Evolutionary conservation across 2,888 invertebrate genomes (phyloP), one percentile per base, ranked within the genome.

Genomic region (Xylophagus ater): DNA sequence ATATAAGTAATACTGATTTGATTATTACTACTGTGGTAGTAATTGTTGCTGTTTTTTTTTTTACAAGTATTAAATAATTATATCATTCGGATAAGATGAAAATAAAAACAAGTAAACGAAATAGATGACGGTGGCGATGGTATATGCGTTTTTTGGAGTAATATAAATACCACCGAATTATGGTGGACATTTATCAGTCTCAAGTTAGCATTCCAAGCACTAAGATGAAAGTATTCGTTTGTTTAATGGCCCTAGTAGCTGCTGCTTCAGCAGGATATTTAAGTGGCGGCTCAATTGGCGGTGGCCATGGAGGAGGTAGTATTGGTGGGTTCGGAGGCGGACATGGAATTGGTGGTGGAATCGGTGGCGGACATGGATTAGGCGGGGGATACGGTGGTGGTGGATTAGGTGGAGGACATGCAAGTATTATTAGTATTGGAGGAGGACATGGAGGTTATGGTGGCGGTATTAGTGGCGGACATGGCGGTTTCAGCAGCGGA

Each of bases 181-280:
- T n/a, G n/a, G n/a, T n/a, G n/a, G n/a, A n/a, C n/a, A n/a, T n/a
- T n/a, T n/a, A n/a, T n/a, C n/a, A n/a, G n/a, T n/a, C n/a, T n/a
- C n/a, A n/a, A n/a, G n/a, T n/a, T n/a, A n/a, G n/a, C n/a, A n/a
- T n/a, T n/a, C n/a, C n/a, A n/a, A n/a, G n/a, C 30, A 30, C 23
- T 7, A 33, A 33, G 13, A 39, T 39, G 38, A 39, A 39, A 39
- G 33, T 39, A 7, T 39, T 39, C 38, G 33, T 39, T 25, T 39
- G 38, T 32, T 20, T 39, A 13, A 33, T 39, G 38, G 32, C 38
- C 26, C 26, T 39, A 32, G 26, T 33, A 33, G 38, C 38, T 19
- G 33, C 38, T 18, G 33, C 33, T 26, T 39, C 38, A 19, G 40
- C 34, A 34, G 40, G 40, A 40, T 20, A 23, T n/a, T 29, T 34